Evolutionary conservation across 2,113 vertebrate genomes (phyloP).

Genomic region (Nycticryphes semicollaris): DNA sequence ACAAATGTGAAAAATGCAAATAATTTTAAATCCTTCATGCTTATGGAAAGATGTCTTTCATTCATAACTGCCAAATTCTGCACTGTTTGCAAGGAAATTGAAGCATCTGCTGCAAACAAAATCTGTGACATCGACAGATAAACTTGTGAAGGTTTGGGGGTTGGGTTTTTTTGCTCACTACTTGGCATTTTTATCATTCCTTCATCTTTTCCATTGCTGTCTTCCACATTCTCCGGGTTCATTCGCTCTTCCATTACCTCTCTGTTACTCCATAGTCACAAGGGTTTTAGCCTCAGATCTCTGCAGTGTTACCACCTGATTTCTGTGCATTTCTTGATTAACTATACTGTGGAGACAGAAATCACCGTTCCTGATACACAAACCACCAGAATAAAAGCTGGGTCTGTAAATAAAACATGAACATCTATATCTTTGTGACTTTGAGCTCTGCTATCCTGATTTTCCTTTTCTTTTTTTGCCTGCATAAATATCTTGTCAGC

Average conservation of each 20-base stretch:
- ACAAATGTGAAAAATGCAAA: not conserved
- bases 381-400: not conserved
- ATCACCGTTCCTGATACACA: not conserved
- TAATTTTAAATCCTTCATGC: not conserved
- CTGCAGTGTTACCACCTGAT: not conserved
- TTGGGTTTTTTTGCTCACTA: not conserved
- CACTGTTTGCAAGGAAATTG: not conserved
- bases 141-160: not conserved
- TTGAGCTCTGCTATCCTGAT: not conserved
- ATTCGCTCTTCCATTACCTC: not conserved
- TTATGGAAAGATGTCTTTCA: not conserved
- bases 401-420: conserved; percentile 50
- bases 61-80: not conserved
- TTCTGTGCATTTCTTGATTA: conserved; percentile 21
- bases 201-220: not conserved
- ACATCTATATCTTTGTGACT: not conserved
- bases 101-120: not conserved
- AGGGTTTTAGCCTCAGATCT: not conserved
- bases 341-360: not conserved
- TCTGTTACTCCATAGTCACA: not conserved
- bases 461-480: not conserved
- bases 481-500: conserved; percentile 16
- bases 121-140: not conserved
- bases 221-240: not conserved
- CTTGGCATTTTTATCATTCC: not conserved